Evolutionary conservation across 2,113 vertebrate species (phyloP).

Genomic region (Silurus asotus): DNA sequence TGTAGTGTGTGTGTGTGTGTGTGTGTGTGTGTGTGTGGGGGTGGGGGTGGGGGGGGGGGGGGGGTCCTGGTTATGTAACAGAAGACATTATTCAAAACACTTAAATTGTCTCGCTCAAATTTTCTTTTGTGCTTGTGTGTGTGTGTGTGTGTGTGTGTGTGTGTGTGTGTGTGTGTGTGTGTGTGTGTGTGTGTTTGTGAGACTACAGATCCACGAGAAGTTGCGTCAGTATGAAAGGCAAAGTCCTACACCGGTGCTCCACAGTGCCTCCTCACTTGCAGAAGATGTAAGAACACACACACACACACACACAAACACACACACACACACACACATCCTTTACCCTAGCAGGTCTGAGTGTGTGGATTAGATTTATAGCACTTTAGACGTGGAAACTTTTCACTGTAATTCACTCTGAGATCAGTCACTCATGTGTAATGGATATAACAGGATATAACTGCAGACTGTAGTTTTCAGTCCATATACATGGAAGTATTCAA

Average conservation of each 20-base stretch:
- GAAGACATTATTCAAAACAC: background rate
- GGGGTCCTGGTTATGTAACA: background rate
- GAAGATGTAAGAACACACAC: constrained; percentile 81
- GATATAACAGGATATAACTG: constrained; percentile 3
- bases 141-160: constrained; percentile 50
- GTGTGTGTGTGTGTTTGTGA: constrained; percentile 23
- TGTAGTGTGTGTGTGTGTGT: background rate
- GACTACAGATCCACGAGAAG: constrained; percentile 90
- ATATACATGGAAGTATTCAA: background rate
- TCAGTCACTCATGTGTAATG: constrained; percentile 11
- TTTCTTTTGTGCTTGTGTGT: background rate
- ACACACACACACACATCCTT: background rate
- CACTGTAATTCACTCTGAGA: constrained; percentile 2
- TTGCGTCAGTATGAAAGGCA: constrained; percentile 90
- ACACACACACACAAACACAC: background rate
- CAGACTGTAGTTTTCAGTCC: background rate
- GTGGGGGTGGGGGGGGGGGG: too few relatives aligned
- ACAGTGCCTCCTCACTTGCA: constrained; percentile 85
- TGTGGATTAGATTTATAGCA: constrained; percentile 3
- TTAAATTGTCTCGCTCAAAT: background rate
- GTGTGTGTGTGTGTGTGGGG: background rate
- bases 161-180: constrained; percentile 44
- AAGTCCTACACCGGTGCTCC: constrained; percentile 87
- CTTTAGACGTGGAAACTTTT: background rate
- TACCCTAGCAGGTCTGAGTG: background rate